phyloP scores from a whole-genome alignment of 2,797 vertebrate genomes.

The Neomorphus geoffroyi region DNA sequence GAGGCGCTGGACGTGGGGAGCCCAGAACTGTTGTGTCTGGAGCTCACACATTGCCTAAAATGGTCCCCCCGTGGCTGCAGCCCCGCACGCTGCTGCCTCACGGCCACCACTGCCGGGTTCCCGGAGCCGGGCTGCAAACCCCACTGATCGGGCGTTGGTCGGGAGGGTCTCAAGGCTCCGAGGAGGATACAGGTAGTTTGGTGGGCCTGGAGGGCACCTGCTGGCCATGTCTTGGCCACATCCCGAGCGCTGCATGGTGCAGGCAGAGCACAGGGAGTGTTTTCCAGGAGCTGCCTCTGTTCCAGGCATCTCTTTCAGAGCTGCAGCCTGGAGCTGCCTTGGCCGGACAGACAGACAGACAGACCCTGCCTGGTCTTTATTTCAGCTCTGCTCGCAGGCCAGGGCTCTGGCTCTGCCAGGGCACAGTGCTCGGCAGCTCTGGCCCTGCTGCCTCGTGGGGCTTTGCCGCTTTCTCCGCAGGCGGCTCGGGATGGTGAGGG shows the following conservation, averaged over 20 bases:
- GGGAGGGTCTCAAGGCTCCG: not conserved
- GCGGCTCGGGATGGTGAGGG: rapidly evolving
- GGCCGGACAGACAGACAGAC: not conserved
- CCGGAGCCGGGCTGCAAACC: not conserved
- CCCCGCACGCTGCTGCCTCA: not conserved
- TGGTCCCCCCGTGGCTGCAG: not conserved
- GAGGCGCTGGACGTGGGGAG: not conserved
- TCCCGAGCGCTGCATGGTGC: not conserved
- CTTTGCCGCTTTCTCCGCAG: not conserved
- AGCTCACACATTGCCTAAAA: constrained; percentile 62
- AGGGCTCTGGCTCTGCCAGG: not conserved
- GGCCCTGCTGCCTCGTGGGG: not conserved
- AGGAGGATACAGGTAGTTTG: not conserved
- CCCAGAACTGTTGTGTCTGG: not conserved
- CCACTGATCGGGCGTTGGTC: not conserved
- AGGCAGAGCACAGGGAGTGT: not conserved
- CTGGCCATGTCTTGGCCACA: not conserved
- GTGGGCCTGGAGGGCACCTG: not conserved
- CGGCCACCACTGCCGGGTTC: not conserved
- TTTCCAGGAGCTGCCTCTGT: constrained; percentile 39
- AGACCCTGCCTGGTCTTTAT: not conserved
- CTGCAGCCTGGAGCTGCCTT: not conserved
- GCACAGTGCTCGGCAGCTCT: not conserved
- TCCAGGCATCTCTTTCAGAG: constrained; percentile 28
- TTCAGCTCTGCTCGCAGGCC: not conserved